These are phyloP conservation scores for Dendrocincla fuliginosa DNA, from an alignment of 2,797 vertebrate genomes.

Conservation along the genomic window DNA sequence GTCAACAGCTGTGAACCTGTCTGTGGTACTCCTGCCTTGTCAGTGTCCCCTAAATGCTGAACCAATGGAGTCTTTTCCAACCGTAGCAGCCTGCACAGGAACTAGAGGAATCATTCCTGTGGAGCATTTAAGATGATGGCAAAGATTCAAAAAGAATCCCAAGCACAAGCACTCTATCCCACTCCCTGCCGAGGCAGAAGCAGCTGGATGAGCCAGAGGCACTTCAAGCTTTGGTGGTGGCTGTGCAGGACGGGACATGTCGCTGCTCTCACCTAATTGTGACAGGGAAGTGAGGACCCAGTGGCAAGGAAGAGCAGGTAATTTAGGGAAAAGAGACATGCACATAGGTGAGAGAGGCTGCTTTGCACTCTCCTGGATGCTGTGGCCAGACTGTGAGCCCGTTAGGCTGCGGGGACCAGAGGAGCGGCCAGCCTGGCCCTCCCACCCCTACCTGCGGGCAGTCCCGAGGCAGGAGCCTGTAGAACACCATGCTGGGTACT, in stretches of 20 bases:
- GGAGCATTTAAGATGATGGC: not conserved
- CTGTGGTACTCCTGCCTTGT: not conserved
- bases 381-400: accelerated
- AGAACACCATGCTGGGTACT: not conserved
- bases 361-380: not conserved
- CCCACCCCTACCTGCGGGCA: not conserved
- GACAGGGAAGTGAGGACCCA: not conserved
- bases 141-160: not conserved
- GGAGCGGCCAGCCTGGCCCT: not conserved
- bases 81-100: not conserved
- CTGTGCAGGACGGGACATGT: not conserved
- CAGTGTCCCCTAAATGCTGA: not conserved
- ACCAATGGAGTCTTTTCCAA: not conserved
- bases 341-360: accelerated
- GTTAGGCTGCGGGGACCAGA: not conserved
- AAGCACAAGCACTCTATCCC: not conserved
- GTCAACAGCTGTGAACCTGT: not conserved
- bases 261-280: not conserved
- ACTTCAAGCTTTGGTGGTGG: not conserved
- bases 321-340: not conserved
- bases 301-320: accelerated
- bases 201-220: not conserved
- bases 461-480: not conserved
- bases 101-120: accelerated
- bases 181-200: accelerated